Evolutionary conservation across 2,113 vertebrate genomes (phyloP), one percentile per base, ranked within the genome.

Genomic region (Pteropus alecto): DNA sequence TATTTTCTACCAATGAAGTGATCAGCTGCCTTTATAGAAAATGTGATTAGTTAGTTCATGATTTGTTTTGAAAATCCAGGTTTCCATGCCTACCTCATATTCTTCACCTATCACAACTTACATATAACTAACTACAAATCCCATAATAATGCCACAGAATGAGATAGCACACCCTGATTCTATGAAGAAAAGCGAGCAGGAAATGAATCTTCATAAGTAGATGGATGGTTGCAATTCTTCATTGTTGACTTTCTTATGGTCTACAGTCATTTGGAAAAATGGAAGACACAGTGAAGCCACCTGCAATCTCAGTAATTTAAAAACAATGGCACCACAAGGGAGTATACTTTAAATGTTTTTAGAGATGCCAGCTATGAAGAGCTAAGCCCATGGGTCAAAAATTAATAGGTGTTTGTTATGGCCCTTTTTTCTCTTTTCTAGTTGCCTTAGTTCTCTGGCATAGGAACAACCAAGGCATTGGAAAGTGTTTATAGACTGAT

Each of bases 141-240:
- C 70, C 38, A 82, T 18, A 30, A 60, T 70, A 92, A 63, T 78
- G 22, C 19, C 10, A 22, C 19, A 96, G 93, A 94, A 88, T 88
- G 48, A 19, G 76, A 96, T 93, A 85, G 0, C 46, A 73, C 18
- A 10, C 58, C 0, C 16, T 92, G 94, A 26, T 61, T 90, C 68
- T 71, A 8, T 60, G 91, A 94, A 83, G 54, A 77, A 67, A 96
- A 85, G 10, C 38, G 79, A 73, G 18, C 26, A 83, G 81, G 51
- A 41, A 24, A 87, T 92, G 78, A 82, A 43, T 90, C 68, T 94
- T 63, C 90, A 91, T 90, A 97, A 97, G 92, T 74, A 95, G 88
- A 41, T 78, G 71, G 54, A 96, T 85, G n/a, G 92, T 95, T 93
- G 94, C 33, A 48, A 81, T 65, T 95, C 56, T 67, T 67, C 21